Percentiles rank a stretch among this genome's conserved stretches.
Conservation (phyloP, 2,113 vertebrate species). For the Hemiscyllium ocellatum region DNA sequence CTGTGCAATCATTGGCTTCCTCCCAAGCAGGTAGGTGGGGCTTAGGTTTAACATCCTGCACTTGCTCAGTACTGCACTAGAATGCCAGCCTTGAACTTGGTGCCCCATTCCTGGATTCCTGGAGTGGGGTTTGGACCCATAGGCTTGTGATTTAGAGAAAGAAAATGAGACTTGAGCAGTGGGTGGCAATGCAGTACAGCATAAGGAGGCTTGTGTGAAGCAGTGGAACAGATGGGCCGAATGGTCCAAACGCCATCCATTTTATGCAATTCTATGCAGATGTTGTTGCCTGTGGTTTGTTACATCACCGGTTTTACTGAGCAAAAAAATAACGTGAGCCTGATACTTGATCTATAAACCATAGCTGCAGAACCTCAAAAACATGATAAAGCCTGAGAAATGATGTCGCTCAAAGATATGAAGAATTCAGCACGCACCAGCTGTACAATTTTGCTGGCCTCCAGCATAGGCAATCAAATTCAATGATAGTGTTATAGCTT, state of each 20-base stretch:
- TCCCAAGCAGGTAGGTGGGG: too few relatives aligned
- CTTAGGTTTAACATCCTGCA: too few relatives aligned
- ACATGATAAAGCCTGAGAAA: not conserved
- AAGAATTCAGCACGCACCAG: not conserved
- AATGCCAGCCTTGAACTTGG: too few relatives aligned
- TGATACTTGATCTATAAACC: not conserved
- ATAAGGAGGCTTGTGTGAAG: too few relatives aligned
- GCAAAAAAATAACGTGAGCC: not conserved
- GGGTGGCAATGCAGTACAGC: too few relatives aligned
- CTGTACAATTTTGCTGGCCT: not conserved
- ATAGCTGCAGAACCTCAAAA: not conserved
- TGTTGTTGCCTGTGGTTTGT: not conserved
- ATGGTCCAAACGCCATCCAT: not conserved
- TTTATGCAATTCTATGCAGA: not conserved
- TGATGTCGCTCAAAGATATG: not conserved
- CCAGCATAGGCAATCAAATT: constrained; percentile 1
- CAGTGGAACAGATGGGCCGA: not conserved
- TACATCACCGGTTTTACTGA: not conserved
- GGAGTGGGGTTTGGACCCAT: too few relatives aligned
- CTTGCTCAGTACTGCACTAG: too few relatives aligned
- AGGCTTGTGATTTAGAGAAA: too few relatives aligned
- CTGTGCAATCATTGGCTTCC: too few relatives aligned
- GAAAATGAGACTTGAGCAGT: too few relatives aligned
- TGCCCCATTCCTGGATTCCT: too few relatives aligned
- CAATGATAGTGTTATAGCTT: not conserved